Percentiles rank a stretch among this genome's conserved stretches.
Evolutionary conservation across 1,140 invertebrate genomes (phyloP).

Genomic region (Papilio xuthus): DNA sequence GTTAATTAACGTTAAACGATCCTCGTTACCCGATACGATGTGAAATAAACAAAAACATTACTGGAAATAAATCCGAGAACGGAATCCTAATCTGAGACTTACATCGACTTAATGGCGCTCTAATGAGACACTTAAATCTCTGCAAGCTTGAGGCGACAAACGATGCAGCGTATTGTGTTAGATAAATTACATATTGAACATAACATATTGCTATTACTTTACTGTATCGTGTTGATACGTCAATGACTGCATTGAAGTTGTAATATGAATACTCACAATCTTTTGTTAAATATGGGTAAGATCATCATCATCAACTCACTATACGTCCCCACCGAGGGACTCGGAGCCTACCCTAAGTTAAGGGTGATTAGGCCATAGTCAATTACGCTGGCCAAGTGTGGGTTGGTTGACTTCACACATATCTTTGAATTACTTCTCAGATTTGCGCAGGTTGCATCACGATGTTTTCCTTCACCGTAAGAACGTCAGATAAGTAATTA

Average conservation of each 20-base stretch:
- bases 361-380: too few relatives aligned
- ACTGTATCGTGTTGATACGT: neutral
- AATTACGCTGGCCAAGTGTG: too few relatives aligned
- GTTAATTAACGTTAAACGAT: slow-evolving; percentile 8
- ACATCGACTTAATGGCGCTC: slow-evolving; percentile 25
- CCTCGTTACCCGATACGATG: slow-evolving; percentile 1
- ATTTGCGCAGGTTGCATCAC: too few relatives aligned
- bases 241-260: neutral
- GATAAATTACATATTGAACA: slow-evolving; percentile 6
- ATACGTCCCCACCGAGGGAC: too few relatives aligned
- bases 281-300: too few relatives aligned
- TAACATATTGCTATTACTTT: neutral
- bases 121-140: slow-evolving; percentile 33
- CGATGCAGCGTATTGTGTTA: neutral
- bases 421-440: too few relatives aligned
- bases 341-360: too few relatives aligned
- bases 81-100: slow-evolving; percentile 25
- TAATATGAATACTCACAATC: too few relatives aligned
- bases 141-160: slow-evolving; percentile 24
- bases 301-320: too few relatives aligned
- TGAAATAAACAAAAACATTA: slow-evolving; percentile 26
- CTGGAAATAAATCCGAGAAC: slow-evolving; percentile 18
- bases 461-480: too few relatives aligned
- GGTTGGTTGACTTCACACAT: too few relatives aligned
- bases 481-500: too few relatives aligned